Conservation (phyloP, 2,888 invertebrate genomes). For the Leptopilina drosophilae region DNA sequence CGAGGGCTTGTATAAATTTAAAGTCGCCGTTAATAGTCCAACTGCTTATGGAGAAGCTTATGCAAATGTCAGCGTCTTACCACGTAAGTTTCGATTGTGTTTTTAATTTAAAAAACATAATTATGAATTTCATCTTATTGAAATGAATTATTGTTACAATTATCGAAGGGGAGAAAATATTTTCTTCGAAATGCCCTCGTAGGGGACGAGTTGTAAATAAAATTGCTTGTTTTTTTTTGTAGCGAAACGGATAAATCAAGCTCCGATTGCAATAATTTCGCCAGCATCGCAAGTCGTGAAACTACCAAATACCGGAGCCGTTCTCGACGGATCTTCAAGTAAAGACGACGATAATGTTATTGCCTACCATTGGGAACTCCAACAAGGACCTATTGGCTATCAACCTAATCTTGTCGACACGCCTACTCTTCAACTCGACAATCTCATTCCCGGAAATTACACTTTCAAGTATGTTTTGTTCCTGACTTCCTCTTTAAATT, state of each 20-base stretch:
- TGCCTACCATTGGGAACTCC: constrained; percentile 95
- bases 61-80: constrained; percentile 93
- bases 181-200: background rate
- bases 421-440: constrained; percentile 89
- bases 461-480: constrained; percentile 82
- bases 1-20: constrained; percentile 92
- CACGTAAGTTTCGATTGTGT: constrained; percentile 77
- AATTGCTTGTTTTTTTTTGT: constrained; percentile 52
- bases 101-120: no score
- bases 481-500: background rate
- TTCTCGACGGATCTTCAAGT: constrained; percentile 90
- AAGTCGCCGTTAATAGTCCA: constrained; percentile 87
- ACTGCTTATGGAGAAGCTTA: constrained; percentile 88
- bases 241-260: constrained; percentile 88
- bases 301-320: constrained; percentile 92
- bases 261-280: constrained; percentile 91
- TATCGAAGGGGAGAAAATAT: background rate
- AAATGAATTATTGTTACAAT: background rate
- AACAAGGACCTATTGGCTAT: constrained; percentile 91
- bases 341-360: constrained; percentile 91
- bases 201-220: background rate
- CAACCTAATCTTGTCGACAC: constrained; percentile 88
- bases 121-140: no score
- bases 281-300: constrained; percentile 92
- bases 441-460: constrained; percentile 93